Evolutionary conservation across 2,888 invertebrate genomes (phyloP).

Genomic region (Choristoneura rosaceana): DNA sequence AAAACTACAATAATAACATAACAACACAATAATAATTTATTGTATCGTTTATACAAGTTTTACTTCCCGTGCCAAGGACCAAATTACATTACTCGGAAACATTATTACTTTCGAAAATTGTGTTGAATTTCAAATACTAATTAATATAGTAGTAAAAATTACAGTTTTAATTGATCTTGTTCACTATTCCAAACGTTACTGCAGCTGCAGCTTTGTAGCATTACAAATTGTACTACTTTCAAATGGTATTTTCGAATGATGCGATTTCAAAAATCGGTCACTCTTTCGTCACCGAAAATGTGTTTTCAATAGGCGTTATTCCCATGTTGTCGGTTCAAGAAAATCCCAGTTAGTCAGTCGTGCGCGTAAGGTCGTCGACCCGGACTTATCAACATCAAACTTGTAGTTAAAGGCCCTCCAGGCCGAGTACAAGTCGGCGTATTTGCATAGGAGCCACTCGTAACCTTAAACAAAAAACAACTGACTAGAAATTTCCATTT

Average conservation of each 20-base stretch:
- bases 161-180: too few relatives aligned
- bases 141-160: too few relatives aligned
- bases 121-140: too few relatives aligned
- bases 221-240: too few relatives aligned
- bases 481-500: conserved; percentile 51
- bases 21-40: too few relatives aligned
- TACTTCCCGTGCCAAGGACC: neutral
- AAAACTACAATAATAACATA: too few relatives aligned
- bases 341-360: conserved; percentile 72
- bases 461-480: conserved; percentile 51
- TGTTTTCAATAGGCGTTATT: conserved; percentile 48
- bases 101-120: too few relatives aligned
- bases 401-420: conserved; percentile 62
- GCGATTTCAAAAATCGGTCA: neutral
- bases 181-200: too few relatives aligned
- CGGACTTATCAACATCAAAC: conserved; percentile 78
- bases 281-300: conserved; percentile 19
- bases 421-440: conserved; percentile 53
- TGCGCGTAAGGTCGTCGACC: conserved; percentile 77
- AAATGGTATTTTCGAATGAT: too few relatives aligned
- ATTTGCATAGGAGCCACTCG: conserved; percentile 66
- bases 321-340: conserved; percentile 67
- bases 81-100: too few relatives aligned
- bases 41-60: neutral
- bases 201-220: too few relatives aligned